Evolutionary conservation across 2,113 vertebrate species (phyloP).

Genomic region (Aleadryas rufinucha): DNA sequence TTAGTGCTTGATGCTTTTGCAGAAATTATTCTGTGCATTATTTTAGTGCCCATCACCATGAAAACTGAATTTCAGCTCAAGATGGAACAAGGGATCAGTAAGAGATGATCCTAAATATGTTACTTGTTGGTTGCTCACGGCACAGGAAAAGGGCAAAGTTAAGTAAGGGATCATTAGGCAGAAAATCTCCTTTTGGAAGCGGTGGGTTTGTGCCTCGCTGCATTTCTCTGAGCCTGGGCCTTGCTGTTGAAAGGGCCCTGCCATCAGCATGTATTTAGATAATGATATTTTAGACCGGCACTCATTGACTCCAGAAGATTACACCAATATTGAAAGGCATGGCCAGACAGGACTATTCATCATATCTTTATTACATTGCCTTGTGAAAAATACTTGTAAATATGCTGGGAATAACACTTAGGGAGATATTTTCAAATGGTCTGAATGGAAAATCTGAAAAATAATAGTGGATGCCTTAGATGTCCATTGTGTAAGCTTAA

Average conservation of each 20-base stretch:
- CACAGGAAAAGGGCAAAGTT: background rate
- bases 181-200: background rate
- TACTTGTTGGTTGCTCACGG: background rate
- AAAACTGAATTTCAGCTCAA: background rate
- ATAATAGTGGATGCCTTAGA: background rate
- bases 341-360: background rate
- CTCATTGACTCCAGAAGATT: background rate
- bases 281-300: background rate
- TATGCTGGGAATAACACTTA: slow-evolving; percentile 7
- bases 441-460: background rate
- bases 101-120: background rate
- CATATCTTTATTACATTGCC: background rate
- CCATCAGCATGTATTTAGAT: background rate
- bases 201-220: background rate
- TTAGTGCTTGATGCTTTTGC: background rate
- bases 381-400: slow-evolving; percentile 11
- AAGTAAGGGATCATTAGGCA: background rate
- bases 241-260: background rate
- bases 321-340: background rate
- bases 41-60: background rate
- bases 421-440: background rate
- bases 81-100: background rate
- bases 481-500: background rate
- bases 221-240: background rate
- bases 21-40: background rate